A percentile compares a stretch with the other conserved stretches of the same genome.
These are phyloP conservation scores for Adelosebastes latens DNA, from an alignment of 2,797 vertebrate genomes.

Conservation along the genomic window DNA sequence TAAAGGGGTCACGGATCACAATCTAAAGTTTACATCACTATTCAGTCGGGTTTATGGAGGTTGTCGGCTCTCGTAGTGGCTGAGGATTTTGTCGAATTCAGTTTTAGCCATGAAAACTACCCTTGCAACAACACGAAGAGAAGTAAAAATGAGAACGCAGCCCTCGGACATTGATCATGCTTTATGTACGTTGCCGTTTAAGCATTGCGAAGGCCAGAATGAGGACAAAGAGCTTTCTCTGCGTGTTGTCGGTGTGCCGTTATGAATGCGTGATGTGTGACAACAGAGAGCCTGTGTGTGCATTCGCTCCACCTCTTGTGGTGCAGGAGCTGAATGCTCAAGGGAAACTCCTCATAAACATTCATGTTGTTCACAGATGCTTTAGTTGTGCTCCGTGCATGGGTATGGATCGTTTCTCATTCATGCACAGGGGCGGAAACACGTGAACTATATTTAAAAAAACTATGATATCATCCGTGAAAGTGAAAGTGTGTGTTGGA, in stretches of 20 bases:
- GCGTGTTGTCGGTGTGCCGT: neutral
- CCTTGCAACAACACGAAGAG: neutral
- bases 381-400: conserved; percentile 10
- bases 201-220: neutral
- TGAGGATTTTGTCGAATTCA: neutral
- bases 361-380: conserved; percentile 60
- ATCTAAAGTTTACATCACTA: neutral
- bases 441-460: neutral
- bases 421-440: conserved; percentile 2
- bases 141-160: neutral
- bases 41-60: neutral
- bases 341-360: conserved; percentile 58
- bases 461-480: neutral
- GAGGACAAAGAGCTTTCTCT: neutral
- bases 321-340: conserved; percentile 1
- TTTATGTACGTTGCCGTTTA: neutral
- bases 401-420: conserved; percentile 7
- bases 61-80: neutral
- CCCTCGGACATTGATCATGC: neutral
- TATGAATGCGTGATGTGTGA: conserved; percentile 28
- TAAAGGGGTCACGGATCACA: neutral
- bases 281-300: conserved; percentile 8
- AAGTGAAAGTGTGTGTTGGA: neutral
- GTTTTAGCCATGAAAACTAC: neutral
- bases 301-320: conserved; percentile 28